Conservation (phyloP, 2,888 invertebrate genomes). For the Archaeoteleia sp. region DNA sequence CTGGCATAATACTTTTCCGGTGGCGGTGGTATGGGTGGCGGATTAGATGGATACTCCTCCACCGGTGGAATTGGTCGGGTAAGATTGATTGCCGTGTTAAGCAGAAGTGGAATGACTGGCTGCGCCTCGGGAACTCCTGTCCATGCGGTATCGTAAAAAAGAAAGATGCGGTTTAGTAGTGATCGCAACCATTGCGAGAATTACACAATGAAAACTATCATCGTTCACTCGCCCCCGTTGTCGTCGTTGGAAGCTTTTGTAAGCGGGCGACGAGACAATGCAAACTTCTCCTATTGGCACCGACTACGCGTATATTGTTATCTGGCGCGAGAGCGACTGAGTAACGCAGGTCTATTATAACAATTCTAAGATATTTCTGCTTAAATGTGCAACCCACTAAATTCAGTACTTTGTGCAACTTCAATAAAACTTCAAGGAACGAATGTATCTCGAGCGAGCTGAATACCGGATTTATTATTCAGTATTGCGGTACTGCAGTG, state of each 20-base stretch:
- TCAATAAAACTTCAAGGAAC: conserved; percentile 8
- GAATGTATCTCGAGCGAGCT: neutral
- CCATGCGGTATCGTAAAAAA: conserved; percentile 41
- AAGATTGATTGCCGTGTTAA: conserved; percentile 71
- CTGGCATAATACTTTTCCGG: conserved; percentile 84
- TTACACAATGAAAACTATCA: conserved; percentile 7
- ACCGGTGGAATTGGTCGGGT: conserved; percentile 69
- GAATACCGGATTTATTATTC: conserved; percentile 11
- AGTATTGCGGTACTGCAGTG: neutral
- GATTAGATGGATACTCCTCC: conserved; percentile 74
- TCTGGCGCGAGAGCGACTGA: conserved; percentile 8
- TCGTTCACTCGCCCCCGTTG: conserved; percentile 4
- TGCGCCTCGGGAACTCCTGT: conserved; percentile 68
- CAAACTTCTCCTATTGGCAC: conserved; percentile 16
- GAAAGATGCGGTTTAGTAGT: conserved; percentile 24
- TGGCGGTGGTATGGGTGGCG: conserved; percentile 81
- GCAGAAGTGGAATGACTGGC: conserved; percentile 70
- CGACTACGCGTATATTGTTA: conserved; percentile 8
- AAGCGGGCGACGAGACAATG: neutral
- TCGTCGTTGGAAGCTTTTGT: conserved; percentile 4
- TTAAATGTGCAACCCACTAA: conserved; percentile 16
- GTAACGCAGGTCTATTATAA: conserved; percentile 18
- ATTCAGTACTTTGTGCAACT: conserved; percentile 8
- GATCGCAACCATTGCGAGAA: conserved; percentile 12
- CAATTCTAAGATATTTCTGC: conserved; percentile 19